Base-by-base conservation (phyloP, 2,113 vertebrate species). In the Petrocephalus zakoni region DNA sequence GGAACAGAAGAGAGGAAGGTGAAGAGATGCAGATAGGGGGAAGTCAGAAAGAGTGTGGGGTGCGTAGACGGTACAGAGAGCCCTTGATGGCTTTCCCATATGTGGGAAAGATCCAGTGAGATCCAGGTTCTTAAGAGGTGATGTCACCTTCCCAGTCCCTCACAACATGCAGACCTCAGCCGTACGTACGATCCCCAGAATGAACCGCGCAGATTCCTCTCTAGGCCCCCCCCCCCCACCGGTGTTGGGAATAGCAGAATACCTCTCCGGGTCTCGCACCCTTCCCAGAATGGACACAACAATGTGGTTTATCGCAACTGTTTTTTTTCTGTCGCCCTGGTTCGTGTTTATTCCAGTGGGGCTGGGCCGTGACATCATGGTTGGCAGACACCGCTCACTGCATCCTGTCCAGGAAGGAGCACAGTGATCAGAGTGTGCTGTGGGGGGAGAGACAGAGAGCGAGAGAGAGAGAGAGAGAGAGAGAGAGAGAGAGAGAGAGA, bases 111-210 rank as follows among this genome's bases (percentile, higher is more conserved):
- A 88, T 93, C 90, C 90, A 89, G 90, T 10, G 90, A 92, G 91
- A 91, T 88, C 81, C 46, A 19, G 90, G 86, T 91, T 94, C 91
- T 93, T 93, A 89, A 88, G 87, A 89, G 90, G 91, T 94, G 92
- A 94, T 93, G 93, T 94, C 93, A 94, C 90, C 89, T 89, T 91
- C 91, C 93, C 90, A 92, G 94, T 94, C 94, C 93, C 93, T 13
- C 29, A 61, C 22, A 89, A 89, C 87, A 53, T 6, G 49, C 83
- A 51, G 37, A 53, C 88, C 89, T 72, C 15, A 22, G 90, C 88
- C 89, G 87, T 87, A 90, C 89, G 84, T 90, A 88, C 85, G 86
- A 87, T 83, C 3, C 82, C 55, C 83, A 61, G 15, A 19, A 75
- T 34, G 90, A 56, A 56, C 55, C 61, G 2, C 1, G 85, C 90